Base-by-base conservation (phyloP, 2,888 invertebrate species). In the Pediacus dermestoides region DNA sequence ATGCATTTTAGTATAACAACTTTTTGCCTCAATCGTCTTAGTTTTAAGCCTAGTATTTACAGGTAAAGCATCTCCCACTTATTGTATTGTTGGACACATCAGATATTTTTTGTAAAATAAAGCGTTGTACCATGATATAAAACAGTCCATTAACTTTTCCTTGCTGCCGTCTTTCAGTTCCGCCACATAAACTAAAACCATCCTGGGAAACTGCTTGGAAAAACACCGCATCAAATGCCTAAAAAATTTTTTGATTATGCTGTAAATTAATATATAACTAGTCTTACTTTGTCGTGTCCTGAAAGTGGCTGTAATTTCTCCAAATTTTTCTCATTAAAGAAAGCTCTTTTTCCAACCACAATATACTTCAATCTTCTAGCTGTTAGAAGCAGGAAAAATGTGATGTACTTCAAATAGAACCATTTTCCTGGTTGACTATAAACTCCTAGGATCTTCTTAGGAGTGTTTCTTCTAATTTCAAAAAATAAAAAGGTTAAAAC, bases 171-270 rank as follows among this genome's bases (percentile, higher is more conserved):
- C 82, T 64, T 59, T 85, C 84, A 47, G 77, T 74, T 1, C 85
- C 85, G 0, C 77, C 73, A 52, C 81, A 76, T 15, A 86, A 66
- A 55, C 81, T 86, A 22, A 77, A 70, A 0, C 85, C 87, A 8
- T 75, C 72, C 11, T 63, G 61, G 46, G 77, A 78, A 14, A 76
- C 76, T 0, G 78, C 82, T 66, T 85, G 82, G 65, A 88, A 84
- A 63, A 85, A 87, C 1, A 86, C 81, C 2, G 86, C 86, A 64
- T 88, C 88, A 45, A 86, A 86, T 1, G 83, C 83, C 80, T 82
- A 48, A 49, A 30, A 10, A 21, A 6, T 25, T 23, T 22, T 10
- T 14, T 14, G 4, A 28, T 11, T 31, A 27, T 6, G 3, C 10
- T 8, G 4, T 28, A 27, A n/a, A 37, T 15, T 15, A 30, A 11